Base-by-base conservation (phyloP, 2,888 invertebrate species). In the Cheilosia grossa region DNA sequence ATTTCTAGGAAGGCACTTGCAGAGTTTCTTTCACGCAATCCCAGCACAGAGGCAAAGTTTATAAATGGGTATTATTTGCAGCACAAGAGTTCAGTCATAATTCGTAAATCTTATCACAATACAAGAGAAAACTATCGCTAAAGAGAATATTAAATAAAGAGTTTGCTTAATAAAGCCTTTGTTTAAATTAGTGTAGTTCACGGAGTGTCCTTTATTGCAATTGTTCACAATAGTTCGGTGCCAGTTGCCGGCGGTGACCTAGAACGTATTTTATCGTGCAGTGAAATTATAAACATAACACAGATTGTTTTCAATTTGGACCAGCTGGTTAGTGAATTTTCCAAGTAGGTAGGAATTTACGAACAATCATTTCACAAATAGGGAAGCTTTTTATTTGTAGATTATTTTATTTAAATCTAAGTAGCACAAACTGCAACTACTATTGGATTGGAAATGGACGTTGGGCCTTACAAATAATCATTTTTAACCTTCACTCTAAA, bases 51-150 rank as follows among this genome's bases (percentile, higher is more conserved):
- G 15, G 4, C 33, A 74, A 66, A 75, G 66, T 75, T 67, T 59
- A 75, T 75, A 75, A 75, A 75, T 75, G 66, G 49, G 42, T 30
- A 58, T 75, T 75, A 59, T 66, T 67, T 67, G 66, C 75, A 67
- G 58, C 51, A 33, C 30, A 19, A 42, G 49, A 24, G 33, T 51
- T 75, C 75, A 75, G 58, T 75, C 51, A 44, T 67, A 58, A 49
- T 51, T 59, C 64, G 64, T 24, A 56, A 49, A 74, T 74, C 75
- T 40, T 47, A 27, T 58, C 56, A 51, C 40, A 51, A 42, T 15
- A 67, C 15, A 30, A 59, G 19, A 33, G 40, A 30, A 49, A 21
- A 21, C 10, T 21, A 49, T 37, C 9, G 15, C 13, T 7, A 49
- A 24, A 13, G 9, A n/a, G 53, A 72, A 51, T 49, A 44, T 42